phyloP scores from a whole-genome alignment of 2,113 vertebrate species.

The Actenoides lindsayi region DNA sequence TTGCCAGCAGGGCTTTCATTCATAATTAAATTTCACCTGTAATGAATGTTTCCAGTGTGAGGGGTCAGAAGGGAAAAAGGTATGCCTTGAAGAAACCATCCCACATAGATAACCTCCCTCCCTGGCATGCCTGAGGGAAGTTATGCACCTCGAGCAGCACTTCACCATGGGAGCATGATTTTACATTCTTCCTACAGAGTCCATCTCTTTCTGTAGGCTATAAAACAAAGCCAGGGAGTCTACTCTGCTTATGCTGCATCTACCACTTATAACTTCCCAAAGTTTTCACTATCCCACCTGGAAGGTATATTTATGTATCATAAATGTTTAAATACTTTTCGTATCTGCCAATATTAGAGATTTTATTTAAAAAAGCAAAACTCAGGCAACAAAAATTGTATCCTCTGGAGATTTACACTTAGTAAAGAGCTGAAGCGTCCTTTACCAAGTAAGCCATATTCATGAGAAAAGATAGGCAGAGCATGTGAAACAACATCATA shows the following conservation, averaged over 20 bases:
- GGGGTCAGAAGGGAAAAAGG: background rate
- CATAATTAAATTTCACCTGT: background rate
- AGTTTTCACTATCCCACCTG: background rate
- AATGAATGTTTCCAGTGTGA: background rate
- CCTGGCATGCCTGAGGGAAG: background rate
- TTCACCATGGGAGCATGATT: background rate
- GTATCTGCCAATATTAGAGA: background rate
- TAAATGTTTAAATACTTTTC: background rate
- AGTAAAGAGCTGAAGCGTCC: background rate
- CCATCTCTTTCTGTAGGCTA: background rate
- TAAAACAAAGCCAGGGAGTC: background rate
- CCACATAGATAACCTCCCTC: background rate
- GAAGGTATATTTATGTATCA: background rate
- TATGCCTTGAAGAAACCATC: background rate
- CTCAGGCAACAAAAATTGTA: background rate
- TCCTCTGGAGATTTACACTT: background rate
- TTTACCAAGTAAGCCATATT: background rate
- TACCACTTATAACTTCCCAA: background rate
- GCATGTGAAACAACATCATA: background rate
- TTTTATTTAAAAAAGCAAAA: background rate
- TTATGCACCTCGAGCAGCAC: background rate
- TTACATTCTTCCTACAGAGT: background rate
- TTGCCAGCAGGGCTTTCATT: background rate
- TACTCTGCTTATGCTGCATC: background rate
- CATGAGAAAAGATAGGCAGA: background rate